These are phyloP conservation scores for Euphydryas editha DNA, from an alignment of 2,888 invertebrate genomes.

Conservation along the genomic window DNA sequence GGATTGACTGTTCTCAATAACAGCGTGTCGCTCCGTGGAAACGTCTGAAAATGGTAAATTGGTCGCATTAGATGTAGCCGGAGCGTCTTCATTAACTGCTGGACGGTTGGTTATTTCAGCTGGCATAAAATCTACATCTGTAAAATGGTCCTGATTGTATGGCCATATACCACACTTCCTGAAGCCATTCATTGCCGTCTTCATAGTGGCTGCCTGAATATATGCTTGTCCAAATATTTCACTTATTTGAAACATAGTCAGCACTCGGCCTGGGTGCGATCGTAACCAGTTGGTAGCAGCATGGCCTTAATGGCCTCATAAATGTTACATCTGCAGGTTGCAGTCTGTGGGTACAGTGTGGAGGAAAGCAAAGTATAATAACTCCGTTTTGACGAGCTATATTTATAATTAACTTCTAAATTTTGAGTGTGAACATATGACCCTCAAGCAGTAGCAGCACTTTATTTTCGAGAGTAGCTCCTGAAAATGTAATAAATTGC, in stretches of 20 bases:
- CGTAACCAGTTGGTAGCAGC: slow-evolving; percentile 42
- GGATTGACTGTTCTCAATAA: too few relatives aligned
- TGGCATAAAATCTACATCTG: not conserved
- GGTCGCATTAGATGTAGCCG: too few relatives aligned
- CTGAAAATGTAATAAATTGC: slow-evolving; percentile 14
- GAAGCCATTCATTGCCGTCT: slow-evolving; percentile 26
- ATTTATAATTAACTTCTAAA: slow-evolving; percentile 28
- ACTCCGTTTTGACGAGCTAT: slow-evolving; percentile 28
- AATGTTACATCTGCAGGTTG: slow-evolving; percentile 40
- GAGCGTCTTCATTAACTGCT: too few relatives aligned
- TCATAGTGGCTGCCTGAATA: slow-evolving; percentile 46
- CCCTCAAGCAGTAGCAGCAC: not conserved
- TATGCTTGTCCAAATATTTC: slow-evolving; percentile 48
- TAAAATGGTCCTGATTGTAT: not conserved
- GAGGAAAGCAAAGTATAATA: slow-evolving; percentile 34
- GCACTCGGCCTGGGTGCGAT: slow-evolving; percentile 43
- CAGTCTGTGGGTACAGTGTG: slow-evolving; percentile 31
- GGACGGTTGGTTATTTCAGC: not conserved
- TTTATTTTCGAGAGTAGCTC: slow-evolving; percentile 26
- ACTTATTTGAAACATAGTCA: slow-evolving; percentile 44
- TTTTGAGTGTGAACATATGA: slow-evolving; percentile 39
- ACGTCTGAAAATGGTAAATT: too few relatives aligned
- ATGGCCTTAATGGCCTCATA: slow-evolving; percentile 44
- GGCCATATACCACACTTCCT: not conserved
- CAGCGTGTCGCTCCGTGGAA: too few relatives aligned